Conservation (phyloP, 1,140 invertebrate species). For the Anastrepha obliqua region DNA sequence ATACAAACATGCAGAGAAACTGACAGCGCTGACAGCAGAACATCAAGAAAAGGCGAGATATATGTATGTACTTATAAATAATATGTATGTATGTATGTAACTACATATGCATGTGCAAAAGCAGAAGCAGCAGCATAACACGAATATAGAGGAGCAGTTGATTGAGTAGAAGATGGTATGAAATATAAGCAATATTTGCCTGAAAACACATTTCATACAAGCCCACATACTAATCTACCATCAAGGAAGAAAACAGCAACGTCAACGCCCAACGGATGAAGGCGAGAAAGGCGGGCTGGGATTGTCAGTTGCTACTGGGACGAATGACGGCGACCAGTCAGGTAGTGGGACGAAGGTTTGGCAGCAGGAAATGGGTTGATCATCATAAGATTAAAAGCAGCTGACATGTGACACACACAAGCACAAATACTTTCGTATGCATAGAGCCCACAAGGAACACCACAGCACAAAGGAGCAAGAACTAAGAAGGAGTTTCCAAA, state of each 20-base stretch:
- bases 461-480: too few relatives aligned
- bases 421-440: too few relatives aligned
- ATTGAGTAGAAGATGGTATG: background rate
- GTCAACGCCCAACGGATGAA: slow-evolving; percentile 20
- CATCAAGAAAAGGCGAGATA: background rate
- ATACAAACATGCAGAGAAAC: background rate
- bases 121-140: background rate
- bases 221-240: slow-evolving; percentile 29
- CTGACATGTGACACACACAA: background rate
- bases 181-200: background rate
- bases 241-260: slow-evolving; percentile 20
- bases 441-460: too few relatives aligned
- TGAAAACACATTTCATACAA: background rate
- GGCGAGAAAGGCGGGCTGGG: background rate
- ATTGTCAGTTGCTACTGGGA: background rate
- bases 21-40: background rate
- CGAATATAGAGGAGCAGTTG: background rate
- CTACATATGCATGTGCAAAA: background rate
- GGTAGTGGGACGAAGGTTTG: background rate
- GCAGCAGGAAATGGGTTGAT: slow-evolving; percentile 20
- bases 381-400: slow-evolving; percentile 1
- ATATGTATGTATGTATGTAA: background rate
- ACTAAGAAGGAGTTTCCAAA: too few relatives aligned
- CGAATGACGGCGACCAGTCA: background rate
- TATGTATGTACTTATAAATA: too few relatives aligned